Evolutionary conservation across 1,140 invertebrate genomes (phyloP).

Genomic region (Heliconius hermathena): DNA sequence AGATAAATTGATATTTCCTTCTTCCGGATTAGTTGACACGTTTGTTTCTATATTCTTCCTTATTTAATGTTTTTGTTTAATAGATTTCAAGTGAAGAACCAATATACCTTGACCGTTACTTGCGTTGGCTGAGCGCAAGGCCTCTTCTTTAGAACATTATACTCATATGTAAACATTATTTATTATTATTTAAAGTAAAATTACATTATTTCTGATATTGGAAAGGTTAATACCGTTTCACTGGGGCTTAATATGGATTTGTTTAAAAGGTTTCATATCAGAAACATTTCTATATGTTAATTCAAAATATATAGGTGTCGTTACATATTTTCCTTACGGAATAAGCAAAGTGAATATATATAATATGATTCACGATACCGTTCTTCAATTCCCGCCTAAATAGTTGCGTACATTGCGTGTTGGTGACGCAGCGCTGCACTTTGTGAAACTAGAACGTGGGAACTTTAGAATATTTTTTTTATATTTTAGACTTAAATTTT

Average conservation of each 20-base stretch:
- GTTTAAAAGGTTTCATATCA: not conserved
- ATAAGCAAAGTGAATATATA: not conserved
- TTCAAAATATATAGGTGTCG: not conserved
- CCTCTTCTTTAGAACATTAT: conserved; percentile 58
- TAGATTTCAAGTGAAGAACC: conserved; percentile 3
- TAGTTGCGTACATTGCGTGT: not conserved
- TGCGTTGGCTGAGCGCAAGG: conserved; percentile 40
- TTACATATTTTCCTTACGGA: not conserved
- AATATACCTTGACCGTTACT: conserved; percentile 52
- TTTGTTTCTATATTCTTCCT: conserved; percentile 24
- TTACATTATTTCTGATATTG: conserved; percentile 19
- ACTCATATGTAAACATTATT: conserved; percentile 55
- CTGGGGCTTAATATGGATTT: not conserved
- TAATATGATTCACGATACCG: not conserved
- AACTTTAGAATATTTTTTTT: not conserved
- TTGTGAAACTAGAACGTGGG: not conserved
- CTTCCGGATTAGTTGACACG: conserved; percentile 26
- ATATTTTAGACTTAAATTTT: not conserved
- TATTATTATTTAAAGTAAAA: conserved; percentile 26
- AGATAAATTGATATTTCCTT: conserved; percentile 24
- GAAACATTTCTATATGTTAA: conserved; percentile 2
- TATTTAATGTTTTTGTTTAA: conserved; percentile 16
- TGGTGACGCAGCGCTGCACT: not conserved
- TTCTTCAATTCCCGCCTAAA: not conserved
- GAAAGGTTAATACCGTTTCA: conserved; percentile 3